Conservation (phyloP, 2,113 vertebrate species). For the Sinosuthora webbiana region DNA sequence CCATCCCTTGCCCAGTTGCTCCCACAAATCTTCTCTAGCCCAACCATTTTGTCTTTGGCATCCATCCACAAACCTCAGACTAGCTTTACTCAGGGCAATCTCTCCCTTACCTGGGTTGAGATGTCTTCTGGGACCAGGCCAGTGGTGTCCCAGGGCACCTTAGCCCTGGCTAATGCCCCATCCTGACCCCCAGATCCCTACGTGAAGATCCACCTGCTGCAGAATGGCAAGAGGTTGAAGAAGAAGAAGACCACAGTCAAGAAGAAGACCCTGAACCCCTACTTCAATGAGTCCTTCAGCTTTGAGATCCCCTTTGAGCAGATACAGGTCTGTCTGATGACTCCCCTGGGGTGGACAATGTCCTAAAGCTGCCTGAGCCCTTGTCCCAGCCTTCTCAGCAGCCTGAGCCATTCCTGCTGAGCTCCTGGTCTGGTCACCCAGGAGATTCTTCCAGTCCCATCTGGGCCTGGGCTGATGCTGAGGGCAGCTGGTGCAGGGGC, state of each 20-base stretch:
- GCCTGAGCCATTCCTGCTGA: neutral
- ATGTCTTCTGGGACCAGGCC: neutral
- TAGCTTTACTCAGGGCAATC: neutral
- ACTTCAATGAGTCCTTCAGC: constrained; percentile 98
- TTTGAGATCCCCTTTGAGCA: constrained; percentile 98
- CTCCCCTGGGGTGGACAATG: neutral
- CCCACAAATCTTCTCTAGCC: neutral
- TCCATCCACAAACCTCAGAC: neutral
- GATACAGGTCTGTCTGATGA: constrained; percentile 83
- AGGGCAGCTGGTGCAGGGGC: neutral
- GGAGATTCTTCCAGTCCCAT: neutral
- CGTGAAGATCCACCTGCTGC: constrained; percentile 95
- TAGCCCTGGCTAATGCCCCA: neutral
- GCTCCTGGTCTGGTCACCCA: neutral
- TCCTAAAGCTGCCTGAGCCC: neutral
- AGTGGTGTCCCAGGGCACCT: neutral
- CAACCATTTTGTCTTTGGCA: neutral
- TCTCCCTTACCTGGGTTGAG: neutral
- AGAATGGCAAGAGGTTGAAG: constrained; percentile 95
- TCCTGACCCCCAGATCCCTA: constrained; percentile 84
- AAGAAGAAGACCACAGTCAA: constrained; percentile 99
- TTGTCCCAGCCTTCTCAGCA: neutral
- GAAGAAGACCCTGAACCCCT: constrained; percentile 97
- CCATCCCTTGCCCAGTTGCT: neutral
- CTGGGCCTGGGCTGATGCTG: neutral